phyloP scores from a whole-genome alignment of 2,113 vertebrate species.

The Amphiprion percula region DNA sequence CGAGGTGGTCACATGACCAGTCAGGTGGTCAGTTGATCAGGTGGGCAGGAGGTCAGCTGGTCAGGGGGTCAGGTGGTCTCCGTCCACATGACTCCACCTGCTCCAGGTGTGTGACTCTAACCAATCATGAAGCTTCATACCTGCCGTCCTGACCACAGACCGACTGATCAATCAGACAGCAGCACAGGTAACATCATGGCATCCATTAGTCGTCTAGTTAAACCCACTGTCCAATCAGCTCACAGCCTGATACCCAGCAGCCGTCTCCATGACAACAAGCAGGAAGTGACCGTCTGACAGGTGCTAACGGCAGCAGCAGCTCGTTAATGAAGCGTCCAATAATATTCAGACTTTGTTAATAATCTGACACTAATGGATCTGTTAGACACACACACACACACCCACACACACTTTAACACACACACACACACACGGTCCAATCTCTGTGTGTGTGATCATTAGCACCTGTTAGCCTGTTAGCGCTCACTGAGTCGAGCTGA shows the following conservation, averaged over 20 bases:
- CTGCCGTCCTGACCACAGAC: no score
- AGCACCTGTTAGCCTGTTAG: conserved; percentile 57
- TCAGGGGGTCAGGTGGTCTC: no score
- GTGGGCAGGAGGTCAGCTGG: no score
- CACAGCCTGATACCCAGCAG: not conserved
- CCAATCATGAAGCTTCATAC: no score
- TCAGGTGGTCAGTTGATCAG: no score
- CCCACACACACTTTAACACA: not conserved
- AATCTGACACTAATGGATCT: conserved; percentile 58
- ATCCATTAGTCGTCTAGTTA: not conserved
- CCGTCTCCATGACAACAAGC: conserved; percentile 22
- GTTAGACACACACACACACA: conserved; percentile 8
- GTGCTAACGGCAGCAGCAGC: conserved; percentile 41
- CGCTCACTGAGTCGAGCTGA: conserved; percentile 17
- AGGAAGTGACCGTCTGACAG: conserved; percentile 49
- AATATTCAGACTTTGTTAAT: conserved; percentile 41
- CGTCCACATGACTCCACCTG: no score
- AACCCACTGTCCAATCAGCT: conserved; percentile 17
- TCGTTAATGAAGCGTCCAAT: conserved; percentile 55
- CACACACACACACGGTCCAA: not conserved
- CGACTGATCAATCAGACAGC: not conserved
- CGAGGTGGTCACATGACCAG: no score
- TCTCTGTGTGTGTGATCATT: conserved; percentile 30
- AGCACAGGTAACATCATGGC: not conserved
- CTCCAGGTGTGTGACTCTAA: no score